These are phyloP conservation scores for Bunonema sp. DNA, from an alignment of 2,888 invertebrate genomes.

Conservation along the genomic window DNA sequence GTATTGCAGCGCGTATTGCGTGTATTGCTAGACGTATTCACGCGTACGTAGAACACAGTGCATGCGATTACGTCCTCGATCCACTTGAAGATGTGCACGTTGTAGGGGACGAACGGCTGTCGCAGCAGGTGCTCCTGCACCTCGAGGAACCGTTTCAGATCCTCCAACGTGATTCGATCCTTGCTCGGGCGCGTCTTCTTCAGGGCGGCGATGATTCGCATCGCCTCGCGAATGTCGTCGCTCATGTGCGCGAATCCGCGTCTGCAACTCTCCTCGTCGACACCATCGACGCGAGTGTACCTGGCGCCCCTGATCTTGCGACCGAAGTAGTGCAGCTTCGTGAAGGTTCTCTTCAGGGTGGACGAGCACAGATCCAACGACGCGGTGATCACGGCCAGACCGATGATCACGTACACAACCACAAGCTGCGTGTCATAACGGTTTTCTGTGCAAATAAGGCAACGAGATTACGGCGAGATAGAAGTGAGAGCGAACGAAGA, in stretches of 20 bases:
- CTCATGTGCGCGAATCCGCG: constrained; percentile 40
- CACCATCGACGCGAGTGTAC: too few species aligned
- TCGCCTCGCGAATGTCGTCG: constrained; percentile 43
- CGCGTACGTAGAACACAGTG: too few species aligned
- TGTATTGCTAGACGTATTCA: too few species aligned
- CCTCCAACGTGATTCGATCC: constrained; percentile 43
- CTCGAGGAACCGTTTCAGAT: constrained; percentile 41
- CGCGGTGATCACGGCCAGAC: constrained; percentile 44
- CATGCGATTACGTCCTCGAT: constrained; percentile 45
- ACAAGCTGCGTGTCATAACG: constrained; percentile 19
- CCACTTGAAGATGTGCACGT: constrained; percentile 43
- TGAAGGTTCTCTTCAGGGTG: constrained; percentile 43
- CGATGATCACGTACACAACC: constrained; percentile 43
- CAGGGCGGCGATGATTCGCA: constrained; percentile 42
- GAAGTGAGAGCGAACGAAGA: constrained; percentile 31
- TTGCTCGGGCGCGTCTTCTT: constrained; percentile 40
- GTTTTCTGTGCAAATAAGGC: neutral
- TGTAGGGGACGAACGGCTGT: constrained; percentile 42
- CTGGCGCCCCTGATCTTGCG: constrained; percentile 13
- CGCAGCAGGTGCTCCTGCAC: constrained; percentile 38
- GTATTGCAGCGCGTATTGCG: too few species aligned
- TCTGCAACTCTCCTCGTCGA: constrained; percentile 7
- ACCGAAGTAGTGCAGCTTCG: constrained; percentile 44
- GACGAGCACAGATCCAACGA: constrained; percentile 42
- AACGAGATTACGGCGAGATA: constrained; percentile 18